Base-by-base conservation (phyloP, 2,113 vertebrate species). In the Muscicapa adusta region DNA sequence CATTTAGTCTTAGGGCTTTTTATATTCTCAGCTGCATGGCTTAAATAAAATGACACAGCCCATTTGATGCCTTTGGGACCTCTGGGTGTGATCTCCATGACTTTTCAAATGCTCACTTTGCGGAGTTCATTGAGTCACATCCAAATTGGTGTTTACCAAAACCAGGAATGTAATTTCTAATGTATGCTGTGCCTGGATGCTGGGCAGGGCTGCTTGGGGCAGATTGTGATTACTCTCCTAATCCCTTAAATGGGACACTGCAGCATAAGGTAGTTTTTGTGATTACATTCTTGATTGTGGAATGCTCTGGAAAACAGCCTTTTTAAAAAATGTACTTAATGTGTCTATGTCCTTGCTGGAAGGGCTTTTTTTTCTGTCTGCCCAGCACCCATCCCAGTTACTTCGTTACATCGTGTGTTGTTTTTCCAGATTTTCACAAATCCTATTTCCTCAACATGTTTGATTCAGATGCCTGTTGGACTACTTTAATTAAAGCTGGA, bases 161-260 rank as follows among this genome's bases (percentile, higher is more conserved):
- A 89, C 19, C 58, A 43, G 29, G 67, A 58, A 53, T 67, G 70
- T 80, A 2, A 48, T 84, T 91, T 85, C 51, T 57, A 24, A 34
- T 38, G 56, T 11, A 10, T 12, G 16, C 73, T 45, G 42, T 24
- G 72, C n/a, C 56, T 42, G 80, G 47, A 9, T 86, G 63, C 76
- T 72, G 53, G 88, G 36, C 51, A 84, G 82, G 85, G 77, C 53
- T 84, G 70, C 68, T 92, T n/a, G 86, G 89, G 92, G 61, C 94
- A 96, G 95, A 96, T 82, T 95, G 67, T 47, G 83, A 95, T 95
- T 96, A 94, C 76, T 61, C 31, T n/a, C 83, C 93, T 95, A 95
- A 96, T 94, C 79, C 82, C 72, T 82, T 91, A 89, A 96, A 72
- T 95, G 92, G 94, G 96, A 70, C 87, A 75, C 77, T 88, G 81